phyloP scores from a whole-genome alignment of 2,797 vertebrate species.

The Sebastes elongatus region DNA sequence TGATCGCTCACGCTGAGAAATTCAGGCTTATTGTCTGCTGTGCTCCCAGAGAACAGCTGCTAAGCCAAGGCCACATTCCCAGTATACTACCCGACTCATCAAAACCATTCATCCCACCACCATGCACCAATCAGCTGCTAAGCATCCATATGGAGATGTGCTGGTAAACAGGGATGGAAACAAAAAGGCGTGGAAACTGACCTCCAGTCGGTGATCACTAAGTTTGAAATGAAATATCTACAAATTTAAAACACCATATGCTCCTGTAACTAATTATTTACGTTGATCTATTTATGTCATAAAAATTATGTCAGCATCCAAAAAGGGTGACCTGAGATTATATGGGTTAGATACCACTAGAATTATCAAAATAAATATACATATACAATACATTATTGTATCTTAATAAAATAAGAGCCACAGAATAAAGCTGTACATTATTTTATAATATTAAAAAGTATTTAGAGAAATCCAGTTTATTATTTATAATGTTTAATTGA shows the following conservation, averaged over 20 bases:
- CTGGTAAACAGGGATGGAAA: constrained; percentile 22
- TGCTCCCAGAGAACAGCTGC: constrained; percentile 87
- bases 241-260: constrained; percentile 37
- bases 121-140: constrained; percentile 75
- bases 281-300: constrained; percentile 25
- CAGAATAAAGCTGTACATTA: background rate
- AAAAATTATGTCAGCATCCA: constrained; percentile 3
- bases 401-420: background rate
- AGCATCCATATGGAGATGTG: constrained; percentile 73
- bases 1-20: constrained; percentile 82
- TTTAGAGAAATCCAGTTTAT: background rate
- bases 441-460: background rate
- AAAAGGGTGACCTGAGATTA: background rate
- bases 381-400: background rate
- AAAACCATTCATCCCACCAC: constrained; percentile 69
- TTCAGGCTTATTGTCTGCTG: constrained; percentile 85
- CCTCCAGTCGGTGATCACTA: constrained; percentile 25
- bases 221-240: constrained; percentile 13
- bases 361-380: background rate
- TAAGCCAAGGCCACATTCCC: constrained; percentile 76
- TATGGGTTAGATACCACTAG: background rate
- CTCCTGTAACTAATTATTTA: constrained; percentile 26
- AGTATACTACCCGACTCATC: constrained; percentile 70
- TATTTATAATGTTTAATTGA: background rate
- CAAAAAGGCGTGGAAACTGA: constrained; percentile 23